Evolutionary conservation across 2,888 invertebrate species (phyloP), one percentile per base, ranked within the genome.

Genomic region (Drosophila mettleri): DNA sequence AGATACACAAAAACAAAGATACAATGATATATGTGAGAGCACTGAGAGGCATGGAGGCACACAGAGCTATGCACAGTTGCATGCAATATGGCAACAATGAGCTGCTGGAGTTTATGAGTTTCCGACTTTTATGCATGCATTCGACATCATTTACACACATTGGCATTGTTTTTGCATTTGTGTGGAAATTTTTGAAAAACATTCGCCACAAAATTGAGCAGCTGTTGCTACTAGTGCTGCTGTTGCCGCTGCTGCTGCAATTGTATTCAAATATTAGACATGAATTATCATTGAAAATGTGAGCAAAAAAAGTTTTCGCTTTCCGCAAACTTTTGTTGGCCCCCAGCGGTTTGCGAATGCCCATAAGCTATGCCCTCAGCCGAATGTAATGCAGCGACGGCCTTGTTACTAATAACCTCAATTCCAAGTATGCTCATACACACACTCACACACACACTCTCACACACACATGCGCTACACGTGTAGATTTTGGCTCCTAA

Each of bases 381-480:
- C 48, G 70, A 46, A 75, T 60, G 61, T 62, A 57, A 69, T 81
- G 75, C 73, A 76, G 60, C 74, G 66, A 29, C 70, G 88, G 89
- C 85, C 85, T 85, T 85, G 85, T 89, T 89, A 87, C 89, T 85
- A 85, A 85, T 85, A 85, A 85, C 85, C 85, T 85, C 88, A 89
- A 85, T 89, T 77, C 66, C 64, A 72, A 75, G 53, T 72, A 62
- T 66, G 69, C 58, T 46, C 38, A 31, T 46, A 66, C 38, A 69
- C 41, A 54, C 24, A 33, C 22, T 16, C 31, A 41, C 14, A 48
- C 41, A 39, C 46, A 61, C 46, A 64, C 45, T 27, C 41, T 57
- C 38, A 66, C 52, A 41, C 22, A 27, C 34, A 24, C 24, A 29
- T 69, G 49, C 38, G 67, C 46, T 53, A 39, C 70, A 41, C 52